Base-by-base conservation (phyloP, 2,888 invertebrate genomes). In the Cephus runcator region DNA sequence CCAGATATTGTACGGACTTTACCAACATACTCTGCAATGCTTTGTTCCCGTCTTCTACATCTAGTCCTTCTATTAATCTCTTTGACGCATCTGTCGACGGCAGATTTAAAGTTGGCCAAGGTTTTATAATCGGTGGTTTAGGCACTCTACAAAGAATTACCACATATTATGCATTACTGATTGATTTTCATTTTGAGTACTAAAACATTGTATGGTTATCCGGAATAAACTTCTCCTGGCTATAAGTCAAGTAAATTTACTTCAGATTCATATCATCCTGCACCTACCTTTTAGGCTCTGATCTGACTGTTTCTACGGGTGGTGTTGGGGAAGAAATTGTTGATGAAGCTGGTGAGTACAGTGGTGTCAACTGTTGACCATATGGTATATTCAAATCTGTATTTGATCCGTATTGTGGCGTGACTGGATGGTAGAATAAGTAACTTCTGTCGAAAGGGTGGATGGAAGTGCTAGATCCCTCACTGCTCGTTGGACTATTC, bases 1-100 rank as follows among this genome's bases (percentile, higher is more conserved):
- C 81, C 2, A 89, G 81, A 76, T 87, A 82, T 34, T 85, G 80
- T 0, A 79, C 73, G 3, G 88, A 77, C 31, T 77, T 85, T 68
- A 87, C 87, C 36, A 90, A 77, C 12, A 90, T 79, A 77, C 77
- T 81, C 35, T 79, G 83, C 90, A 90, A 90, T 0, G 90, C 89
- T 74, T 79, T 87, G 71, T 87, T 83, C 31, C 90, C 87, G 23
- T 88, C 86, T 33, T 81, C 82, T 0, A 87, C 81, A 75, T 85
- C 79, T 68, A 89, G 77, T 75, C 78, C 83, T 12, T 87, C 85
- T 78, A 87, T 88, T 69, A 90, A 79, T 73, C 84, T 84, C 68
- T 87, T 85, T 76, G 86, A 86, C 0, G 88, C 87, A 12, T 69
- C 79, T 1, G 83, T 84, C 6, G 79, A 73, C 0, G 90, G 90